Percentiles rank a stretch among this genome's conserved stretches.
These are phyloP conservation scores for Exaiptasia diaphana DNA, from an alignment of 64 coral and sea anemone genomes.

Conservation along the genomic window DNA sequence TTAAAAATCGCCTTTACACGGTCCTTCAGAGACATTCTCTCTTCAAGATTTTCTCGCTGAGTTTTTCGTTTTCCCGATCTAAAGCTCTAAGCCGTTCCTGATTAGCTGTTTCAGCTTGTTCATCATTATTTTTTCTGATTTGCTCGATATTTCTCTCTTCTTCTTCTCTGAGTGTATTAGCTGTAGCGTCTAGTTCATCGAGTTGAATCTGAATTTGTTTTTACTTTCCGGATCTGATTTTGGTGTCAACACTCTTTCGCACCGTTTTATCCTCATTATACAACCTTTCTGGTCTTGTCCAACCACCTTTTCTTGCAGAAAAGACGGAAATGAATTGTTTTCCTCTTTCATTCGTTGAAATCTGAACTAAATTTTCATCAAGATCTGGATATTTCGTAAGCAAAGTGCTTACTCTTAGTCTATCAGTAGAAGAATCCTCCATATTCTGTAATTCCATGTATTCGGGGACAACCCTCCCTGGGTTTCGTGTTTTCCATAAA, in stretches of 20 bases:
- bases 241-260: not conserved
- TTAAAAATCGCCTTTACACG: not conserved
- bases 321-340: not conserved
- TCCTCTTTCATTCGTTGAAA: no score
- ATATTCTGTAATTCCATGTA: conserved; percentile 10
- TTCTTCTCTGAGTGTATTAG: not conserved
- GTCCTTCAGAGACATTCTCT: not conserved
- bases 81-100: no score
- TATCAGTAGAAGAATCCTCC: conserved; percentile 41
- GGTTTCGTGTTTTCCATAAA: no score
- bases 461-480: no score
- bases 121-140: conserved; percentile 1
- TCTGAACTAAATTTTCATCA: no score
- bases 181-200: not conserved
- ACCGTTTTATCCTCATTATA: conserved; percentile 8
- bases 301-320: conserved; percentile 5
- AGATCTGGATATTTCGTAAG: no score
- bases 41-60: no score
- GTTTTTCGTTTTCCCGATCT: no score
- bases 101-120: no score
- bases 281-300: not conserved
- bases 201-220: conserved; percentile 13
- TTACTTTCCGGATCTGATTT: conserved; percentile 15
- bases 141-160: not conserved
- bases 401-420: no score